These are phyloP conservation scores for Arremon brunneinucha DNA, from an alignment of 2,797 vertebrate species.

Conservation along the genomic window DNA sequence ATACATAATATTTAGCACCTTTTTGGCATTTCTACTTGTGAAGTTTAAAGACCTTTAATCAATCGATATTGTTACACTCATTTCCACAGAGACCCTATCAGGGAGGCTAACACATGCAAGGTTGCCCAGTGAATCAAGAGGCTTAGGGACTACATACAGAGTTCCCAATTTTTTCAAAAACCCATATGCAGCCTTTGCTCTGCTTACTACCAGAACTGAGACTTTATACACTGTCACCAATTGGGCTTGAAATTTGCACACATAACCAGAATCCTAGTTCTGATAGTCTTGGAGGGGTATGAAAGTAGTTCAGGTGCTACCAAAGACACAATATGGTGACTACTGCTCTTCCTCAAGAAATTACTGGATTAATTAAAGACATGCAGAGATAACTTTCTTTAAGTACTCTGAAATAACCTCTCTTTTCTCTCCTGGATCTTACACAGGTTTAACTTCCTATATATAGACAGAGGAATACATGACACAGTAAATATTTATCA, in stretches of 20 bases:
- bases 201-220: background rate
- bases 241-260: background rate
- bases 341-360: background rate
- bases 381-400: background rate
- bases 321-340: background rate
- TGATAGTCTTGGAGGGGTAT: background rate
- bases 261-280: background rate
- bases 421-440: background rate
- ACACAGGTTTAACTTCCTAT: background rate
- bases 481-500: background rate
- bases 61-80: fast-evolving
- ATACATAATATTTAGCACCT: background rate
- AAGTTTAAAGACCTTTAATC: background rate
- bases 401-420: background rate
- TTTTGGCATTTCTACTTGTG: background rate
- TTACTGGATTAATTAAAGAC: background rate
- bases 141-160: background rate
- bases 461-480: background rate
- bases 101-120: background rate
- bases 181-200: background rate
- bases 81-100: background rate
- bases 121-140: background rate
- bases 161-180: background rate
- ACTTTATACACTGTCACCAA: background rate
- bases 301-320: background rate